These are phyloP conservation scores for Octodon degus DNA, from an alignment of 2,113 vertebrate species.

Conservation along the genomic window DNA sequence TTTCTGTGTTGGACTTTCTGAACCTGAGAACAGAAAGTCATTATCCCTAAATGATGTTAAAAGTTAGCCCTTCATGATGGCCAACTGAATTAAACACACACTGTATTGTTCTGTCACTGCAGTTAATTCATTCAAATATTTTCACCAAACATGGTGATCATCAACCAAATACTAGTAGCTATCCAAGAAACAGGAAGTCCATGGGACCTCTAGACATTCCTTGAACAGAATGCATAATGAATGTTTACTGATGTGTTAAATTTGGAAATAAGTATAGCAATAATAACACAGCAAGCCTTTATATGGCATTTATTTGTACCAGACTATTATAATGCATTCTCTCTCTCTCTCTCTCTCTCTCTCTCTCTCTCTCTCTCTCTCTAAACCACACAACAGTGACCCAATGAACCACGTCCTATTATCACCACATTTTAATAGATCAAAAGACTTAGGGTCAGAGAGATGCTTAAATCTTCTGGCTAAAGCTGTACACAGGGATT, in stretches of 20 bases:
- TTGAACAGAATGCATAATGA: neutral
- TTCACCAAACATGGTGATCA: neutral
- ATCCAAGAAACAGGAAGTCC: constrained; percentile 6
- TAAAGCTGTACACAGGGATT: neutral
- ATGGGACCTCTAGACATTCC: neutral
- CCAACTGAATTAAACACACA: constrained; percentile 18
- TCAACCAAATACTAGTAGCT: neutral
- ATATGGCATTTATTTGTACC: neutral
- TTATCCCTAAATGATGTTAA: constrained; percentile 45
- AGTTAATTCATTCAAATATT: constrained; percentile 42
- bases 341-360: neutral
- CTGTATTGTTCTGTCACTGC: neutral
- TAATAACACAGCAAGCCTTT: neutral
- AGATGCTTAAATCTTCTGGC: neutral
- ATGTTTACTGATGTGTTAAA: neutral
- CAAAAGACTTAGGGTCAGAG: neutral
- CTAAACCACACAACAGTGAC: neutral
- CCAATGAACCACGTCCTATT: neutral
- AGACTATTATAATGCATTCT: neutral
- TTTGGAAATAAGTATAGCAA: neutral
- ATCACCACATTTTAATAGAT: neutral
- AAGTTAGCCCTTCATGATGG: constrained; percentile 7
- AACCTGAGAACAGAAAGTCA: neutral
- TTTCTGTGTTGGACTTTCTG: constrained; percentile 45
- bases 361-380: too few relatives aligned